Conservation (phyloP, 1,140 invertebrate species). For the Lordiphosa clarofinis region DNA sequence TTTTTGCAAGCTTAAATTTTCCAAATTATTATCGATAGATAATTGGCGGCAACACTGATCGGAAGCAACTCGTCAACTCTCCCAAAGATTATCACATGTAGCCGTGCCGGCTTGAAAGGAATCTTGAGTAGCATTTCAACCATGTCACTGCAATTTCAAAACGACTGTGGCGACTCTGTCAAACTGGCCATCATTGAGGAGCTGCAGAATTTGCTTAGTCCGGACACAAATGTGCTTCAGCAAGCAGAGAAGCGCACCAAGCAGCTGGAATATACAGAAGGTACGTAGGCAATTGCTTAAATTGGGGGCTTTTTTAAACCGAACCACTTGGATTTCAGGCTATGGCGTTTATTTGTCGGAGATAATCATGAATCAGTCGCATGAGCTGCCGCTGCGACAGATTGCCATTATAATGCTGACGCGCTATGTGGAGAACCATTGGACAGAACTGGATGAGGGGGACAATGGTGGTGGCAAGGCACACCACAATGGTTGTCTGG, state of each 20-base stretch:
- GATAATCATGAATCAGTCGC: constrained; percentile 85
- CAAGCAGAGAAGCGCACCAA: constrained; percentile 68
- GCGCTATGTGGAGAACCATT: constrained; percentile 89
- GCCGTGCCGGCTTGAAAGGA: too few species aligned
- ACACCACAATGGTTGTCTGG: constrained; percentile 66
- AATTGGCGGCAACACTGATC: too few species aligned
- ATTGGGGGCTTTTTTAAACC: constrained; percentile 34
- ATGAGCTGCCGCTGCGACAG: constrained; percentile 85
- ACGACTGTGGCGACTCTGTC: constrained; percentile 68
- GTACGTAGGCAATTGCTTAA: constrained; percentile 30
- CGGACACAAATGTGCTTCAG: constrained; percentile 56
- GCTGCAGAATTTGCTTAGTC: constrained; percentile 71
- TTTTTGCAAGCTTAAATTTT: too few species aligned
- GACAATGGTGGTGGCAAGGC: constrained; percentile 9
- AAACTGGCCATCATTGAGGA: constrained; percentile 77
- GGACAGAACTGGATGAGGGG: constrained; percentile 81
- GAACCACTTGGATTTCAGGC: constrained; percentile 76
- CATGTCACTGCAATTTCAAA: constrained; percentile 71
- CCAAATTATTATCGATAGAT: too few species aligned
- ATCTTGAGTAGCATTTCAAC: not conserved
- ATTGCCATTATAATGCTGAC: constrained; percentile 87
- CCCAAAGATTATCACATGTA: too few species aligned
- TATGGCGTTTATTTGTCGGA: constrained; percentile 88
- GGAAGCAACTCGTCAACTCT: too few species aligned
- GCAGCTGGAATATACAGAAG: constrained; percentile 78